Evolutionary conservation across 2,113 vertebrate species (phyloP).

Genomic region (Epinephelus lanceolatus): DNA sequence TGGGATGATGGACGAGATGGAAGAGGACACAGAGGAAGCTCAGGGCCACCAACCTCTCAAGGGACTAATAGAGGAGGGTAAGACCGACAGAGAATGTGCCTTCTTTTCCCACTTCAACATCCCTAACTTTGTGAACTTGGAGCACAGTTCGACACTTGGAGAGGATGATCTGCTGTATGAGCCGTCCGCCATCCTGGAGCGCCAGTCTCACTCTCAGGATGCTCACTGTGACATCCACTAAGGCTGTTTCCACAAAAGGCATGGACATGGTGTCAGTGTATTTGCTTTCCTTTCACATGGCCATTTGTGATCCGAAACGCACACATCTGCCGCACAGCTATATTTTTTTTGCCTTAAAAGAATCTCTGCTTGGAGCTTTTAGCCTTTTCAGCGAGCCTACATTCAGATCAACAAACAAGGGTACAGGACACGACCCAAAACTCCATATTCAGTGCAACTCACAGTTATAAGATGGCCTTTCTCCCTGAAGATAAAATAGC

Average conservation of each 20-base stretch:
- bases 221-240: slow-evolving; percentile 45
- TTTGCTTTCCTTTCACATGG: slow-evolving; percentile 13
- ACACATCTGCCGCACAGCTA: neutral
- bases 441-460: neutral
- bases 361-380: neutral
- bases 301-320: slow-evolving; percentile 7
- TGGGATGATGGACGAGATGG: slow-evolving; percentile 62
- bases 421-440: neutral
- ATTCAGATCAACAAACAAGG: neutral
- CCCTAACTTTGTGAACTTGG: slow-evolving; percentile 93
- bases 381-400: neutral
- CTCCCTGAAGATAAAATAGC: slow-evolving; percentile 4
- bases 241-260: neutral
- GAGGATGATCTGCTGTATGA: slow-evolving; percentile 91
- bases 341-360: neutral
- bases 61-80: slow-evolving; percentile 60
- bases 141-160: slow-evolving; percentile 87
- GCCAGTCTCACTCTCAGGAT: slow-evolving; percentile 69
- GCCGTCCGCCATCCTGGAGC: slow-evolving; percentile 85
- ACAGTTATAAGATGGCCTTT: slow-evolving; percentile 14
- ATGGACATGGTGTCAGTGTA: neutral
- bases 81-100: slow-evolving; percentile 76
- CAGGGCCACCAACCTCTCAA: slow-evolving; percentile 71
- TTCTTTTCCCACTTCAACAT: slow-evolving; percentile 90
- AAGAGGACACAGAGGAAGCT: slow-evolving; percentile 43